phyloP scores from a whole-genome alignment of 2,797 vertebrate species.

The Tiaroga cobitis region DNA sequence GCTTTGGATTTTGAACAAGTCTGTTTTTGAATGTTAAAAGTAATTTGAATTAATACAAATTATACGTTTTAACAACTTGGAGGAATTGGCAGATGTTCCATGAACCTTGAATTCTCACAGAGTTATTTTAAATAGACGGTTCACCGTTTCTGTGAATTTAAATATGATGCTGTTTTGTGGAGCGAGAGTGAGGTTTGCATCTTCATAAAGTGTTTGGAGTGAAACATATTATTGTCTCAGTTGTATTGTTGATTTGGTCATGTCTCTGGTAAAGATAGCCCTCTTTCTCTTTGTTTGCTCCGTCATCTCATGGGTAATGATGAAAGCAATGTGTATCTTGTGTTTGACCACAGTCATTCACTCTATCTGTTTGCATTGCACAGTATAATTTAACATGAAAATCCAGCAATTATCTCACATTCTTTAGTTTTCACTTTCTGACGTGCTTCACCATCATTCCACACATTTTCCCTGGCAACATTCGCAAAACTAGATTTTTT shows the following conservation, averaged over 20 bases:
- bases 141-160: background rate
- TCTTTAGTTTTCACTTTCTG: background rate
- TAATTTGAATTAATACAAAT: too few species aligned
- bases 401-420: conserved; percentile 25
- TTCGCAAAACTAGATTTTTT: background rate
- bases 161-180: background rate
- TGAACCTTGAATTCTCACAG: background rate
- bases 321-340: conserved; percentile 8
- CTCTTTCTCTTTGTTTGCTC: conserved; percentile 2
- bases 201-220: background rate
- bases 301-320: background rate
- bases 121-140: background rate
- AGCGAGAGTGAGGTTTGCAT: background rate
- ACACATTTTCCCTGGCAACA: background rate
- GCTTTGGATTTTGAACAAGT: too few species aligned
- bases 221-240: background rate
- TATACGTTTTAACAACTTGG: too few species aligned
- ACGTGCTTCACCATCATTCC: background rate
- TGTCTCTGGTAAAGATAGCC: background rate
- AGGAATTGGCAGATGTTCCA: too few species aligned
- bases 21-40: too few species aligned
- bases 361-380: background rate
- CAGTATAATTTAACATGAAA: conserved; percentile 7
- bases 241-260: conserved; percentile 12
- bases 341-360: conserved; percentile 7